A percentile compares a stretch with the other conserved stretches of the same genome.
phyloP scores from a whole-genome alignment of 2,797 vertebrate genomes.

The Characodon lateralis region DNA sequence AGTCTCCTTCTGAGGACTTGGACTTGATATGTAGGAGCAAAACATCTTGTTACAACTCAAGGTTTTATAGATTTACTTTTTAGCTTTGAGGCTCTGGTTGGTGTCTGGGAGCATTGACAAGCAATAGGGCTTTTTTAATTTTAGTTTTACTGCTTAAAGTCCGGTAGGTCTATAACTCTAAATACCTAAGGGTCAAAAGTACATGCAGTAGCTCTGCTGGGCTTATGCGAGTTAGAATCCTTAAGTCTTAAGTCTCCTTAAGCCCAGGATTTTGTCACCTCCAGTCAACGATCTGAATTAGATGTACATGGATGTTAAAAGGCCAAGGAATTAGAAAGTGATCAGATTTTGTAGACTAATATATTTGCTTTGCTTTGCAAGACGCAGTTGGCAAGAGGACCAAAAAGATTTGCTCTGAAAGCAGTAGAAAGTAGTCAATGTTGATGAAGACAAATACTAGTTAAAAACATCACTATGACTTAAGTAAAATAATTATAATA shows the following conservation, averaged over 20 bases:
- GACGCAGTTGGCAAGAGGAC: neutral
- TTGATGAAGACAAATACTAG: neutral
- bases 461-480: neutral
- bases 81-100: slow-evolving; percentile 35
- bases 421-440: neutral
- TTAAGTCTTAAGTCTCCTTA: slow-evolving; percentile 64
- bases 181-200: slow-evolving; percentile 41
- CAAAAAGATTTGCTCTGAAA: neutral
- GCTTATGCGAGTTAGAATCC: slow-evolving; percentile 51
- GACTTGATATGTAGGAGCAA: slow-evolving; percentile 33
- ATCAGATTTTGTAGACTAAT: slow-evolving; percentile 22
- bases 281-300: slow-evolving; percentile 48
- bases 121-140: neutral
- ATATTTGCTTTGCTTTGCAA: neutral
- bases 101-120: neutral
- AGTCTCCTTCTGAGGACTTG: slow-evolving; percentile 11
- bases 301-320: slow-evolving; percentile 34
- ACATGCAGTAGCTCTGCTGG: slow-evolving; percentile 25
- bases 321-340: slow-evolving; percentile 43
- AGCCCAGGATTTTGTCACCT: slow-evolving; percentile 67
- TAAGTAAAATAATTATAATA: neutral
- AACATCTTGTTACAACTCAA: slow-evolving; percentile 36
- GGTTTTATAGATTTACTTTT: slow-evolving; percentile 16
- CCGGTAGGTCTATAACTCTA: slow-evolving; percentile 17
- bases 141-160: slow-evolving; percentile 2